Evolutionary conservation across 1,140 invertebrate genomes (phyloP), one percentile per base, ranked within the genome.

Genomic region (Melanaphis sacchari): DNA sequence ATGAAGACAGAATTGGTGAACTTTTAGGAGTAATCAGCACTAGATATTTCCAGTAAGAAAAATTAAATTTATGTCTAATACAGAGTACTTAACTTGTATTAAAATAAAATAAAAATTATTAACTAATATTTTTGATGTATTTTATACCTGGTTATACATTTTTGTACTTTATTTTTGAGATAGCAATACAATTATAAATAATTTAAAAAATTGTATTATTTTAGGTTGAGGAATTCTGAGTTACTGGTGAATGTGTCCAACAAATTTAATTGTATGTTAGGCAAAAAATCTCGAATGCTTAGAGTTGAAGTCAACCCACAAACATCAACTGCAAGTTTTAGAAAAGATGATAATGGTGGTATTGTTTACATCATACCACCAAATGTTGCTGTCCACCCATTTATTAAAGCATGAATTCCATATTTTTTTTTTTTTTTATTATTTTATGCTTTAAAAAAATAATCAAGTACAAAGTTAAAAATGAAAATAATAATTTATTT

Each of bases 1-100:
- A 54, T 59, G 96, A 97, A 92, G 97, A 98, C 94, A 96, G 97
- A 91, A 96, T 98, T 52, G 99, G 99, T 2, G 99, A 99, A 96
- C 95, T 99, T 31, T 96, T 99, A 46, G 99, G 98, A 40, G 96
- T 97, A 81, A 95, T 99, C 2, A 96, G 96, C 93, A 97, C 97
- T 93, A 96, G 97, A 94, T 98, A 97, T 95, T 95, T 96, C 94
- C 96, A 97, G 98, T 98, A 96, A 96, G 97, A 96, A 93, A 46
- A 87, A n/a, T 87, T n/a, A 36, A 36, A 87, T 87, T 46, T 88
- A 41, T 85, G 21, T 26, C 21, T 40, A 26, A 40, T 41, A 26
- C 8, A 84, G 36, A 11, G 38, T 41, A 41, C 38, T 38, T 82
- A 40, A 36, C 3, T 84, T 84, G 21, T 43, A 31, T 41, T 26